A percentile compares a stretch with the other conserved stretches of the same genome.
These are phyloP conservation scores for Pelodytes ibericus DNA, from an alignment of 2,797 vertebrate species.

Conservation along the genomic window DNA sequence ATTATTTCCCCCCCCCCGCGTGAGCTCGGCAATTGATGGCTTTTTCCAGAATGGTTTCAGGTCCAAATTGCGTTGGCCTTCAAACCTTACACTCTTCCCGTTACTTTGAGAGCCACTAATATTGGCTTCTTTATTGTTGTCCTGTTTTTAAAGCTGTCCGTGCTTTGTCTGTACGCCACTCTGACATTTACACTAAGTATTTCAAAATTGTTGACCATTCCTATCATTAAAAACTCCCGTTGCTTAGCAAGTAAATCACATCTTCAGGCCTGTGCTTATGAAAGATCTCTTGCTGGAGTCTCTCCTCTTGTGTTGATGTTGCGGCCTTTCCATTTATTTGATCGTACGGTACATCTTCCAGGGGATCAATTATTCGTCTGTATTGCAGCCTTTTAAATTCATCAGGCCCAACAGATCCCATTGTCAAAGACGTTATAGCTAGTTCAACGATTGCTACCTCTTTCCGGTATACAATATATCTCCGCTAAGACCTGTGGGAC, in stretches of 20 bases:
- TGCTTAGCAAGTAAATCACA: conserved; percentile 27
- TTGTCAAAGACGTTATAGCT: no score
- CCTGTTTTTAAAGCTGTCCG: conserved; percentile 13
- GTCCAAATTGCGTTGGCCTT: neutral
- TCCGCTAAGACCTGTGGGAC: no score
- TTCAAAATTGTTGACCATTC: conserved; percentile 14
- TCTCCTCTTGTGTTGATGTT: no score
- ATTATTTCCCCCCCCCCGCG: neutral
- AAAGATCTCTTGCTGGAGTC: neutral
- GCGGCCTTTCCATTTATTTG: conserved; percentile 9
- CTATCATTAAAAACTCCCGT: conserved; percentile 26
- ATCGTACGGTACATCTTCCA: neutral
- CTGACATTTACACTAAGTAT: conserved; percentile 29
- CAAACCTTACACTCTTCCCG: neutral
- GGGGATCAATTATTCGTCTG: conserved; percentile 24
- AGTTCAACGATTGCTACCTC: conserved; percentile 25
- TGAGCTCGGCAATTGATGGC: neutral
- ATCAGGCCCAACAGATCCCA: neutral
- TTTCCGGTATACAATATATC: no score
- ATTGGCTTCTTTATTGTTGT: no score
- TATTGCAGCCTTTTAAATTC: neutral
- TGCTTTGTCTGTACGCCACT: neutral
- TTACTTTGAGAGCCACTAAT: no score
- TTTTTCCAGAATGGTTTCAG: conserved; percentile 11
- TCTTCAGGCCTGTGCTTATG: neutral